Conservation (phyloP, 2,888 invertebrate species). For the Lochmaea crataegi region DNA sequence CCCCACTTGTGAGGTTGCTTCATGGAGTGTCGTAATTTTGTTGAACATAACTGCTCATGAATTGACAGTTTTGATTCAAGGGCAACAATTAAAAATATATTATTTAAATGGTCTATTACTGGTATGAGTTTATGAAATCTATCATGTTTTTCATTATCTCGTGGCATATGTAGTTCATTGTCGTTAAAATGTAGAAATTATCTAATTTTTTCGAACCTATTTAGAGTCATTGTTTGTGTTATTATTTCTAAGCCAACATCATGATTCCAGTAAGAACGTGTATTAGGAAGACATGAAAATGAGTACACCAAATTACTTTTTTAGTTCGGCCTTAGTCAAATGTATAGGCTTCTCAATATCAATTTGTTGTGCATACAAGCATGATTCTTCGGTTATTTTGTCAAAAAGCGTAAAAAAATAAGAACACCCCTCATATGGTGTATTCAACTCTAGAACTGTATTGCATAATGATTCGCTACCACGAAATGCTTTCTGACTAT, state of each 20-base stretch:
- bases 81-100: slow-evolving; percentile 40
- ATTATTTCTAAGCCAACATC: slow-evolving; percentile 18
- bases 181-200: slow-evolving; percentile 57
- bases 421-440: too few relatives aligned
- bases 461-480: too few relatives aligned
- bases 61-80: slow-evolving; percentile 54
- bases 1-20: slow-evolving; percentile 57
- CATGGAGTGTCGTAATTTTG: slow-evolving; percentile 54
- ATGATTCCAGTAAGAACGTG: slow-evolving; percentile 14
- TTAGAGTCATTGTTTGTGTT: slow-evolving; percentile 24
- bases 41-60: slow-evolving; percentile 55
- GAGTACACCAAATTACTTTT: slow-evolving; percentile 22
- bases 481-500: too few relatives aligned
- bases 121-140: slow-evolving; percentile 45
- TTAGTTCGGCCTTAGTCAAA: slow-evolving; percentile 17
- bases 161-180: slow-evolving; percentile 37
- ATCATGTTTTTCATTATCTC: slow-evolving; percentile 41
- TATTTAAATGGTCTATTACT: slow-evolving; percentile 34
- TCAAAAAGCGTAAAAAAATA: too few relatives aligned
- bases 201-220: slow-evolving; percentile 37
- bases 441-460: too few relatives aligned
- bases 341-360: slow-evolving; percentile 15
- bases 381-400: too few relatives aligned
- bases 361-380: slow-evolving; percentile 25
- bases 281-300: slow-evolving; percentile 18